These are phyloP conservation scores for Chorisops tibialis DNA, from an alignment of 2,888 invertebrate species.

Conservation along the genomic window DNA sequence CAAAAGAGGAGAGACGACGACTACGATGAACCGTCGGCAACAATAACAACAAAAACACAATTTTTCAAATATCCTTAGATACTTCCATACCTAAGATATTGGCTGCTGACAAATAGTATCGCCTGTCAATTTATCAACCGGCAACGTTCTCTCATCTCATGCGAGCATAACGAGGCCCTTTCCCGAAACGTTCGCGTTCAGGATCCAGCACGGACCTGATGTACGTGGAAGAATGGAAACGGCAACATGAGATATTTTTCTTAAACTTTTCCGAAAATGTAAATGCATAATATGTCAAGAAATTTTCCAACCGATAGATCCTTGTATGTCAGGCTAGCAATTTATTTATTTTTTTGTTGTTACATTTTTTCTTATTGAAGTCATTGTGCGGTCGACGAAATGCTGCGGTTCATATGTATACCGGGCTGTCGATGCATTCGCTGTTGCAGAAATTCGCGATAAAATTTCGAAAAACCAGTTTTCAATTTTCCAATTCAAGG, in stretches of 20 bases:
- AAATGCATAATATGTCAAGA: conserved; percentile 20
- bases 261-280: conserved; percentile 20
- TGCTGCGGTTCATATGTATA: not conserved
- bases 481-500: conserved; percentile 23
- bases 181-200: not conserved
- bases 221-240: conserved; percentile 20
- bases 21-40: not conserved
- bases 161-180: not conserved
- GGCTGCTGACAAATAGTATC: conserved; percentile 52
- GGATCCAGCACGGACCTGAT: not conserved
- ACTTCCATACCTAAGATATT: conserved; percentile 43
- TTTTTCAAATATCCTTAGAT: no score
- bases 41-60: no score
- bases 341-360: no score
- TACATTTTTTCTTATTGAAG: conserved; percentile 19
- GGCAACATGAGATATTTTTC: conserved; percentile 19
- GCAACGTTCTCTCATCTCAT: conserved; percentile 17
- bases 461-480: conserved; percentile 23
- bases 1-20: not conserved
- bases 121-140: conserved; percentile 52
- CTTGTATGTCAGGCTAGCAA: conserved; percentile 17
- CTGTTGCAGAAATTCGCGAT: conserved; percentile 5
- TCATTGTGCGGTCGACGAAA: conserved; percentile 7
- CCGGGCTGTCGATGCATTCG: not conserved
- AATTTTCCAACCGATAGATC: conserved; percentile 12